Percentiles rank a stretch among this genome's conserved stretches.
These are phyloP conservation scores for Sebastiscus tertius DNA, from an alignment of 2,797 vertebrate species.

Conservation along the genomic window DNA sequence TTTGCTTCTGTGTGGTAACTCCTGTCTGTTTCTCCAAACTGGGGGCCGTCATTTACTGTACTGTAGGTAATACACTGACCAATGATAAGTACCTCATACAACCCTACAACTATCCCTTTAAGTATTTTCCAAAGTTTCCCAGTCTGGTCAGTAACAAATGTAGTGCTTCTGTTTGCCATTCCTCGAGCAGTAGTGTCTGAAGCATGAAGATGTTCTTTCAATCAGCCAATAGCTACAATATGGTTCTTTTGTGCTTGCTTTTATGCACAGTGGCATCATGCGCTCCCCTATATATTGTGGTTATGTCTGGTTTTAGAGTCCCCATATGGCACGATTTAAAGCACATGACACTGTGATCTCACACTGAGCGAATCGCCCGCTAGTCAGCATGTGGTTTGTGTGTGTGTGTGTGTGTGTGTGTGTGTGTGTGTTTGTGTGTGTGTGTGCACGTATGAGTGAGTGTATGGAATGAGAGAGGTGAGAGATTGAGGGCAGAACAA, in stretches of 20 bases:
- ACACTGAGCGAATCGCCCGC: conserved; percentile 56
- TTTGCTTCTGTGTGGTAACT: rapidly evolving
- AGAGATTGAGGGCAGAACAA: conserved; percentile 11
- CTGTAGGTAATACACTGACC: too few species aligned
- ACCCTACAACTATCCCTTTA: not conserved
- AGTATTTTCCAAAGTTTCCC: not conserved
- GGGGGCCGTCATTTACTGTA: too few species aligned
- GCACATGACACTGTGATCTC: conserved; percentile 67
- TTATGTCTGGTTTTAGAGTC: conserved; percentile 55
- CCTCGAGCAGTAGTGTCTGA: not conserved
- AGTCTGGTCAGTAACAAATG: not conserved
- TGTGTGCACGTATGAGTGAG: not conserved
- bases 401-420: conserved; percentile 1
- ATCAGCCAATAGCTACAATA: conserved; percentile 10
- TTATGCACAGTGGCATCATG: conserved; percentile 22
- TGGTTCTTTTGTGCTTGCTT: not conserved
- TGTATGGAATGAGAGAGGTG: conserved; percentile 21
- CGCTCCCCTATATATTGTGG: conserved; percentile 52
- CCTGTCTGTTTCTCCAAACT: too few species aligned
- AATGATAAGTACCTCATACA: too few species aligned
- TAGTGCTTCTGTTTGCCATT: conserved; percentile 22
- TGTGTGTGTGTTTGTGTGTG: not conserved
- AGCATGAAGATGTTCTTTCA: conserved; percentile 27
- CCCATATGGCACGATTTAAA: conserved; percentile 74
- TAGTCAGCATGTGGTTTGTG: conserved; percentile 55